Percentiles rank a stretch among this genome's conserved stretches.
These are phyloP conservation scores for Arrhopalites spinosus DNA, from an alignment of 2,888 invertebrate species.

Conservation along the genomic window DNA sequence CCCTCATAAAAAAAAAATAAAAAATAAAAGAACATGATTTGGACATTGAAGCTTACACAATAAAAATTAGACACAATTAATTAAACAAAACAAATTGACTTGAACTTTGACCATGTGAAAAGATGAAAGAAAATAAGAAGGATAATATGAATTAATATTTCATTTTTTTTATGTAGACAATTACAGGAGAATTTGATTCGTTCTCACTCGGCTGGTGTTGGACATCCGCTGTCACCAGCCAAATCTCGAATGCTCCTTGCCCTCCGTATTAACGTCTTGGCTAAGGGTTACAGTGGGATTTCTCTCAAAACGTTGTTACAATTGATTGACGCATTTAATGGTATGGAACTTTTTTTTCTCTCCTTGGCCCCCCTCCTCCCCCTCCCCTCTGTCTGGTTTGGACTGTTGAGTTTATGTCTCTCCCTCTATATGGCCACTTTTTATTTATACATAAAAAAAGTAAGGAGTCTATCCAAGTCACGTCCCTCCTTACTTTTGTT, in stretches of 20 bases:
- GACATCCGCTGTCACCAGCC: constrained; percentile 66
- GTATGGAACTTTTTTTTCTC: constrained; percentile 58
- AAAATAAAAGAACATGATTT: too few relatives aligned
- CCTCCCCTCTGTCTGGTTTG: neutral
- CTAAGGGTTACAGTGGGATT: constrained; percentile 72
- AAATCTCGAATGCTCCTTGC: constrained; percentile 69
- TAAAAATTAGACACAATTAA: too few relatives aligned
- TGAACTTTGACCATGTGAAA: too few relatives aligned
- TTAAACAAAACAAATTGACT: too few relatives aligned
- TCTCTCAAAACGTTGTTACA: constrained; percentile 65
- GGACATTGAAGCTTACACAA: too few relatives aligned
- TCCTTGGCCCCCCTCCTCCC: neutral
- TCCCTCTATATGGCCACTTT: neutral
- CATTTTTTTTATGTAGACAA: constrained; percentile 59
- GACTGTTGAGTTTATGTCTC: neutral
- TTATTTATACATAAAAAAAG: neutral
- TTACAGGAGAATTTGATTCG: constrained; percentile 70
- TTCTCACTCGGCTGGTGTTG: constrained; percentile 71
- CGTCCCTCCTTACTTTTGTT: constrained; percentile 10
- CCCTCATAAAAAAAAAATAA: too few relatives aligned
- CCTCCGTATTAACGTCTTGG: constrained; percentile 68
- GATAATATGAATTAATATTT: neutral
- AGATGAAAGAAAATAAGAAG: too few relatives aligned
- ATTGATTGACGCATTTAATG: constrained; percentile 69
- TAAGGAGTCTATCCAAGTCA: neutral